Base-by-base conservation (phyloP, 2,888 invertebrate genomes). In the Netelia inedita region DNA sequence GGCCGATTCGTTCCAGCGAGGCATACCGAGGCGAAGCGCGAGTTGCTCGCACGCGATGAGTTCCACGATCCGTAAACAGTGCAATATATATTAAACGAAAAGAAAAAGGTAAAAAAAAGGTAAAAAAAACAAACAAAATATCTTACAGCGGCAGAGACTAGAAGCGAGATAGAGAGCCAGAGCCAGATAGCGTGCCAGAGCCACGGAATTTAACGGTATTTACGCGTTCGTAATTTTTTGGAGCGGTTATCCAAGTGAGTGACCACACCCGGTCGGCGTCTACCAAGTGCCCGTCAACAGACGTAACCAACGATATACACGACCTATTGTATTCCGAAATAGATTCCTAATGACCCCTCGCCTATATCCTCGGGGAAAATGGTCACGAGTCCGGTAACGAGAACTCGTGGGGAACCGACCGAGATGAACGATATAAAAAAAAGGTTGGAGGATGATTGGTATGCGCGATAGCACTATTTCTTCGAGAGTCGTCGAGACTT, bases 1-100 rank as follows among this genome's bases (percentile, higher is more conserved):
- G 88, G 89, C 88, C 79, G 87, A 86, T 83, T 83, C 82, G 86
- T 84, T 82, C 75, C 86, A 85, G 68, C 83, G 80, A 79, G 82
- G 87, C 86, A 86, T 84, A 69, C 61, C 73, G 57, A 74, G 53
- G 59, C 65, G 63, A 69, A 71, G 65, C 73, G 71, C 75, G 76
- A 72, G 46, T 78, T 68, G 72, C 69, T 69, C 79, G 66, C 80
- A 55, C 55, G 68, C 82, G 78, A 66, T 19, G 16, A 46, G 46
- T 19, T 63, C 55, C 72, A 63, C 76, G 61, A 46, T 69, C 55
- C 16, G 75, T 21, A 55, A 61, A 75, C 68, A 75, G 53, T 69
- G 72, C 72, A 72, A 82, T 72, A 43, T n/a, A 68, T n/a, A 50
- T 50, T 69, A 46, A 46, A 69, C 35, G 43, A 68, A 16, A 46